Evolutionary conservation across 1,140 invertebrate genomes (phyloP).

Genomic region (Steinernema khuongi): DNA sequence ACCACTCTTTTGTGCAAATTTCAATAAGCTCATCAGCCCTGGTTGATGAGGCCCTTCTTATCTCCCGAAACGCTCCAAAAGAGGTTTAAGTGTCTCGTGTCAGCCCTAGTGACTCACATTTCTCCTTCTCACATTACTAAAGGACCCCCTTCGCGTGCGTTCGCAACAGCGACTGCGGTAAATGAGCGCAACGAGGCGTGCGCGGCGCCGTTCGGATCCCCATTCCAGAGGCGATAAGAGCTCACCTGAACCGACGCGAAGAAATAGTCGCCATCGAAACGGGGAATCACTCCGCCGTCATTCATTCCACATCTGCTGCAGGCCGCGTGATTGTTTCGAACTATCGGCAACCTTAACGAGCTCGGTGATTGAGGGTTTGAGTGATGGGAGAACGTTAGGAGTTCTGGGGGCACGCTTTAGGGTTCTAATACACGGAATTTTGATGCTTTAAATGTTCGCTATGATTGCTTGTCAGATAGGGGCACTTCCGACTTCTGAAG

Average conservation of each 20-base stretch:
- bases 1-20: too few species aligned
- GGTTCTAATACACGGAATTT: too few species aligned
- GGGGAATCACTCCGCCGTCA: slow-evolving; percentile 14
- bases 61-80: too few species aligned
- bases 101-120: too few species aligned
- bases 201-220: neutral
- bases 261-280: slow-evolving; percentile 1
- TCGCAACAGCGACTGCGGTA: neutral
- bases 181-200: neutral
- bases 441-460: too few species aligned
- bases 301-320: slow-evolving; percentile 7
- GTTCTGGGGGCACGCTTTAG: too few species aligned
- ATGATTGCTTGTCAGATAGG: too few species aligned
- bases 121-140: neutral
- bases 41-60: too few species aligned
- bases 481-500: too few species aligned
- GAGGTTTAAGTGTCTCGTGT: too few species aligned
- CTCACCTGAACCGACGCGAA: slow-evolving; percentile 10
- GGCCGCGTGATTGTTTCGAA: neutral
- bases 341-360: neutral
- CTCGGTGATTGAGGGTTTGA: neutral
- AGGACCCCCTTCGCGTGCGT: neutral
- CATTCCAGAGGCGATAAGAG: neutral
- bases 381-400: neutral
- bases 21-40: too few species aligned